Conservation (phyloP, 2,113 vertebrate species). For the Chamaetylas fuelleborni region DNA sequence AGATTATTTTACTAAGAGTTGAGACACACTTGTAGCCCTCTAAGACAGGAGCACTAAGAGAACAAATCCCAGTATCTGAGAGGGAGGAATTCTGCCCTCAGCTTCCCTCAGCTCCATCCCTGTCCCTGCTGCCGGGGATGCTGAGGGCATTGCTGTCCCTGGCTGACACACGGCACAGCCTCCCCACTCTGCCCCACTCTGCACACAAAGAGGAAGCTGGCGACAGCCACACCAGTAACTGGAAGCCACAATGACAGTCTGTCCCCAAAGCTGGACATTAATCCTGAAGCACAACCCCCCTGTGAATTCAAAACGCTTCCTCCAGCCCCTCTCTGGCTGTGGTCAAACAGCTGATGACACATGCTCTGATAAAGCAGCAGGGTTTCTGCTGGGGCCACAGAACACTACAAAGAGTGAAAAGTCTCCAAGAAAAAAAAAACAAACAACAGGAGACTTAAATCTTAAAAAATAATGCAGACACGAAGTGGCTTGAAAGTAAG, state of each 20-base stretch:
- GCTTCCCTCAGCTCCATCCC: not conserved
- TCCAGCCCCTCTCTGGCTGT: not conserved
- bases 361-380: accelerated
- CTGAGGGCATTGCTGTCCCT: not conserved
- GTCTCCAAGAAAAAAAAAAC: not conserved
- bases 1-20: not conserved
- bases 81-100: not conserved
- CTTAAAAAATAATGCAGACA: not conserved
- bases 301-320: not conserved
- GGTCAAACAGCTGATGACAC: not conserved
- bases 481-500: not conserved
- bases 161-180: not conserved
- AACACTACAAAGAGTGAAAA: not conserved
- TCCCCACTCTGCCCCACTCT: not conserved
- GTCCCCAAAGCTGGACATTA: not conserved
- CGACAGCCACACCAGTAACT: not conserved
- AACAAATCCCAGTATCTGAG: not conserved
- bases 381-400: not conserved
- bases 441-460: not conserved
- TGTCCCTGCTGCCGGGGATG: not conserved
- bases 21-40: not conserved
- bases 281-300: not conserved
- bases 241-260: not conserved
- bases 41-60: not conserved
- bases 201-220: not conserved